Evolutionary conservation across 1,140 invertebrate species (phyloP), one percentile per base, ranked within the genome.

Genomic region (Antheraea pernyi): DNA sequence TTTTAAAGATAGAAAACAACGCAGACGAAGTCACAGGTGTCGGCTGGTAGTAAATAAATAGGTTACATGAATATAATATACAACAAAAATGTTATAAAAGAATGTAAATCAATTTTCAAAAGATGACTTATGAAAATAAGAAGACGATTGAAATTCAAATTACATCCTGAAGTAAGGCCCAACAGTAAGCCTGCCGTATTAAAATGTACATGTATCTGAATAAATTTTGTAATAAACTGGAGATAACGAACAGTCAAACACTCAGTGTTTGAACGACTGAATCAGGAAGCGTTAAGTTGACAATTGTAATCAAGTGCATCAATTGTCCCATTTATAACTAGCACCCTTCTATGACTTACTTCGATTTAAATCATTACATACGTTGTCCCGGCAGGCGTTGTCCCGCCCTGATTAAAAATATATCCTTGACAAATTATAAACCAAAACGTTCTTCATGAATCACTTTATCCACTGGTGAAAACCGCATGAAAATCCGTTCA

Each of bases 201-300:
- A 74, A 68, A 74, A 71, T 71, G 73, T 74, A 69, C 73, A 71
- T 74, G 63, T 36, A 74, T 71, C 69, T 71, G 69, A 71, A 71
- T 74, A 74, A 60, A 71, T 74, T 71, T 62, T 36, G 64, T 22
- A 22, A 22, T 48, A 22, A 11, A 63, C 59, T 62, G 30, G 65
- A 67, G 59, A 10, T 61, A 61, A 30, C 61, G 19, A 63, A 37
- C 61, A 37, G 37, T 37, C 61, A 63, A 36, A 37, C 30, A 37
- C n/a, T 37, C 30, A 37, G 36, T 53, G 6, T 53, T 53, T 53
- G 46, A 53, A 13, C 46, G 16, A 5, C 46, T 53, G 11, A n/a
- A 6, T 53, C 16, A 6, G 11, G 46, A 16, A 13, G 46, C 46
- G 4, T n/a, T 53, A 53, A 53, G 10, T n/a, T 16, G 46, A 13